Percentiles rank a stretch among this genome's conserved stretches.
These are phyloP conservation scores for Centropristis striata DNA, from an alignment of 2,113 vertebrate species.

Conservation along the genomic window DNA sequence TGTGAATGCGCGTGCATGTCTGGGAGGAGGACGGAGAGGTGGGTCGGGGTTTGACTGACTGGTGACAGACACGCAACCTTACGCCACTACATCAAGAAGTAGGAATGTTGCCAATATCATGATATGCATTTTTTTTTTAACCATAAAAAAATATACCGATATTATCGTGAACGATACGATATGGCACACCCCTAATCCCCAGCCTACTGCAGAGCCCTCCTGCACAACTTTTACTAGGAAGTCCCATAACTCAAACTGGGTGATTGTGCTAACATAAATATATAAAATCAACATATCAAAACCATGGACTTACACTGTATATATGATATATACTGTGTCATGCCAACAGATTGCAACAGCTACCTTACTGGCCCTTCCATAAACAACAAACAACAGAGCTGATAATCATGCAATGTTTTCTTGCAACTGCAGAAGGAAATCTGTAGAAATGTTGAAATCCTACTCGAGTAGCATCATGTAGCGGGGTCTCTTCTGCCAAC, in stretches of 20 bases:
- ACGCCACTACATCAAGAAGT: too few relatives aligned
- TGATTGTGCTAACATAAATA: neutral
- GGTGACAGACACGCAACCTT: too few relatives aligned
- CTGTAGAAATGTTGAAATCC: conserved; percentile 7
- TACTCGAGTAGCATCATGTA: neutral
- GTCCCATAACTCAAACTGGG: neutral
- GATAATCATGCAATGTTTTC: neutral
- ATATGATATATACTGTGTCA: neutral
- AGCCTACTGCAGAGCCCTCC: neutral
- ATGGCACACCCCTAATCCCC: too few relatives aligned
- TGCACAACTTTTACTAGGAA: neutral
- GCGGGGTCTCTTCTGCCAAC: neutral
- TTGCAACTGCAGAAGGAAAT: neutral
- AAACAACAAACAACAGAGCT: neutral
- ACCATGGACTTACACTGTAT: neutral
- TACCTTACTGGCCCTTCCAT: neutral
- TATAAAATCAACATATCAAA: neutral
- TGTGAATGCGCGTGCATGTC: too few relatives aligned
- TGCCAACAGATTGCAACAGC: neutral
- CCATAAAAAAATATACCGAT: too few relatives aligned
- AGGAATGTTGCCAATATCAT: too few relatives aligned
- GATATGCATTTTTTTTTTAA: too few relatives aligned
- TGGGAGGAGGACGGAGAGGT: too few relatives aligned
- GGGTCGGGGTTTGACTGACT: too few relatives aligned
- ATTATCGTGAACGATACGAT: too few relatives aligned